These are phyloP conservation scores for Bradypodion pumilum DNA, from an alignment of 2,797 vertebrate species.

Conservation along the genomic window DNA sequence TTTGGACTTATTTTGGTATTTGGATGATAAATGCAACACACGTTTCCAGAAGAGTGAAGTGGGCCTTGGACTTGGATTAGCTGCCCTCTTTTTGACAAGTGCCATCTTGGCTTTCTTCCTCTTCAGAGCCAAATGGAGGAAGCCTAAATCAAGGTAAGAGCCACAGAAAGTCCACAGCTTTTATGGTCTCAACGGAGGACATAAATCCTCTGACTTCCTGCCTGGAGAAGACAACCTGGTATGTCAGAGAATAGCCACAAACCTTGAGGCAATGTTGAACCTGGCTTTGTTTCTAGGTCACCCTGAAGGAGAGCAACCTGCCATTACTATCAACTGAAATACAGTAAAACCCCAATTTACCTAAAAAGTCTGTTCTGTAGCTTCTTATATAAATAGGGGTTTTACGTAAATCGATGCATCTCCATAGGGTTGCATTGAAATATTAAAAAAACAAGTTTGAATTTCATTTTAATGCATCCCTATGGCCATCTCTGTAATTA, in stretches of 20 bases:
- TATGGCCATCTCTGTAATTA: too few relatives aligned
- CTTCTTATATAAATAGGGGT: too few relatives aligned
- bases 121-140: background rate
- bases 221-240: background rate
- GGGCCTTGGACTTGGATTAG: background rate
- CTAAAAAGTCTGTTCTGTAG: too few relatives aligned
- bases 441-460: too few relatives aligned
- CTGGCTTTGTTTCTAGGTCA: background rate
- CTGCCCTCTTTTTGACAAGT: background rate
- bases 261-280: background rate
- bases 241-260: background rate
- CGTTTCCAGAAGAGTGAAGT: background rate
- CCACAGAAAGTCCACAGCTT: background rate
- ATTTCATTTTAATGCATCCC: too few relatives aligned
- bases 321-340: background rate
- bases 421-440: too few relatives aligned
- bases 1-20: background rate
- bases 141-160: background rate
- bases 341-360: too few relatives aligned
- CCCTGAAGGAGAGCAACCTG: background rate
- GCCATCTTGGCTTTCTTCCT: background rate
- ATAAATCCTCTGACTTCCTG: background rate
- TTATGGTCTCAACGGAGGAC: background rate
- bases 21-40: background rate
- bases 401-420: too few relatives aligned